Evolutionary conservation across 2,797 vertebrate genomes (phyloP).

Genomic region (Alosa sapidissima): DNA sequence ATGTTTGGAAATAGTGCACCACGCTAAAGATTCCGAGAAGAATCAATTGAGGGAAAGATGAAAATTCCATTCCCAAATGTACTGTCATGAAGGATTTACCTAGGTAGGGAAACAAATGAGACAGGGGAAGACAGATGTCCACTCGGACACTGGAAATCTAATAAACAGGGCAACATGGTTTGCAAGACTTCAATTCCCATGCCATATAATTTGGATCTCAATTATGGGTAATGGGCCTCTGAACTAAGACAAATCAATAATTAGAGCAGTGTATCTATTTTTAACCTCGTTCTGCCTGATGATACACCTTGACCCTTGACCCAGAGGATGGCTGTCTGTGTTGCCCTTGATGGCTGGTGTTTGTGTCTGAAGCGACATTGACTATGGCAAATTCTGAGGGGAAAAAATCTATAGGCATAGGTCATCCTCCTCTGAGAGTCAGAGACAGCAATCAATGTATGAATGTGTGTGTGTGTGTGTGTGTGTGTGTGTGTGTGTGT

Average conservation of each 20-base stretch:
- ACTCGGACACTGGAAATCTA: background rate
- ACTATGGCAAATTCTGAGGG: background rate
- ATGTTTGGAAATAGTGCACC: background rate
- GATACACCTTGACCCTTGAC: background rate
- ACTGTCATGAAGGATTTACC: constrained; percentile 20
- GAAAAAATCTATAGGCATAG: constrained; percentile 2
- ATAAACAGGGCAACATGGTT: constrained; percentile 15
- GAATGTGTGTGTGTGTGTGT: constrained; percentile 5
- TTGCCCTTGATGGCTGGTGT: background rate
- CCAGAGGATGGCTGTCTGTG: background rate
- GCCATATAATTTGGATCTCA: background rate
- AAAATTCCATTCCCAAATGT: background rate
- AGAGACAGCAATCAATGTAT: background rate
- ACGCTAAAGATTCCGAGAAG: background rate
- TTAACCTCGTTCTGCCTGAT: background rate
- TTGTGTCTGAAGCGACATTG: background rate
- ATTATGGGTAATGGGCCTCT: constrained; percentile 8
- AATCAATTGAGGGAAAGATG: background rate
- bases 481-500: constrained; percentile 7
- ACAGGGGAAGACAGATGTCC: background rate
- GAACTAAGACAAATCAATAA: constrained; percentile 15
- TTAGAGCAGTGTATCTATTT: background rate
- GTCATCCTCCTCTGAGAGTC: background rate
- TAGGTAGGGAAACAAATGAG: background rate
- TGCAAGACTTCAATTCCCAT: background rate